A percentile compares a stretch with the other conserved stretches of the same genome.
Evolutionary conservation across 2,888 invertebrate species (phyloP).

Genomic region (Papilio gigon): DNA sequence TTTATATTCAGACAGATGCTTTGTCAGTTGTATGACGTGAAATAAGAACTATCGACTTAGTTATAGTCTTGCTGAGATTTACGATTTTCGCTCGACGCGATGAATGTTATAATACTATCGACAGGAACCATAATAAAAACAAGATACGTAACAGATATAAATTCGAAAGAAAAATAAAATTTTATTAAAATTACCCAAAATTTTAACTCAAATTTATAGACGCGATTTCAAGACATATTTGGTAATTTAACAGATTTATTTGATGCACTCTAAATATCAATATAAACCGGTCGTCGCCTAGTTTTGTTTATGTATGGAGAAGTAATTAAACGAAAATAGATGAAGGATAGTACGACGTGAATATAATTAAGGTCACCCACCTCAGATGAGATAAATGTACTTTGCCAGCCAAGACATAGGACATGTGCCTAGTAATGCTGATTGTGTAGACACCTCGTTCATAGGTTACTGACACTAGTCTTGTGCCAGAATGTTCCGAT

Average conservation of each 20-base stretch:
- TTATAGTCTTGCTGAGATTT: neutral
- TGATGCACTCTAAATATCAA: neutral
- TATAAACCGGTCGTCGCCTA: neutral
- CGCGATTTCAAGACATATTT: neutral
- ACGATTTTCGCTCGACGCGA: neutral
- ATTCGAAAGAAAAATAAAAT: neutral
- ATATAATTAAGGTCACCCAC: slow-evolving; percentile 48
- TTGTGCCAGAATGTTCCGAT: slow-evolving; percentile 33
- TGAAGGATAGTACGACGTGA: slow-evolving; percentile 42
- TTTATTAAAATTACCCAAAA: neutral
- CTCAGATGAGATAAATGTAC: slow-evolving; percentile 45
- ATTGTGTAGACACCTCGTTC: slow-evolving; percentile 34
- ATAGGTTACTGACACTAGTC: slow-evolving; percentile 36
- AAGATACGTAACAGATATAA: no score
- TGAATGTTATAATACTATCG: no score
- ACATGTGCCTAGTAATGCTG: slow-evolving; percentile 22
- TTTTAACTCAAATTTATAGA: neutral
- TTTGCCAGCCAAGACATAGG: slow-evolving; percentile 41
- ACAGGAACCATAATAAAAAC: no score
- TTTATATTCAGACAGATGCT: slow-evolving; percentile 28
- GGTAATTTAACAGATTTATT: neutral
- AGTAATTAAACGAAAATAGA: slow-evolving; percentile 30
- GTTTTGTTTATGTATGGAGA: slow-evolving; percentile 29
- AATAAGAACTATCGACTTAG: neutral
- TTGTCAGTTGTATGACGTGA: slow-evolving; percentile 3